Conservation (phyloP, 1,140 invertebrate species). For the Lutraria rhynchaena region DNA sequence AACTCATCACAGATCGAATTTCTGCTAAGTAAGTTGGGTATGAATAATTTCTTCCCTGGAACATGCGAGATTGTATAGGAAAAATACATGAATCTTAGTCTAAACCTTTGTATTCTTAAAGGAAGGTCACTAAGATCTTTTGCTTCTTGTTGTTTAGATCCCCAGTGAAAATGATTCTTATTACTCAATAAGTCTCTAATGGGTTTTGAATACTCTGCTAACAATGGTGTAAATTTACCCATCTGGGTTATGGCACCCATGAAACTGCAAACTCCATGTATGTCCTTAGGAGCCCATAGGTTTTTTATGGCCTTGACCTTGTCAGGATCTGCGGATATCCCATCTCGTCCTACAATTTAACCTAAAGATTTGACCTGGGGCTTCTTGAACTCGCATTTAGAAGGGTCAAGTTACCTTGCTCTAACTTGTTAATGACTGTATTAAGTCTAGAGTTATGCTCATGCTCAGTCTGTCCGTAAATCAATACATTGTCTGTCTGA, state of each 20-base stretch:
- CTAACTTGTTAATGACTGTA: no score
- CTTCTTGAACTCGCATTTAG: slow-evolving; percentile 2
- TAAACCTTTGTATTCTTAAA: no score
- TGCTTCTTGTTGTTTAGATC: no score
- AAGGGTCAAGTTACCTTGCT: no score
- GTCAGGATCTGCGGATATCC: not conserved
- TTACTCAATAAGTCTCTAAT: not conserved
- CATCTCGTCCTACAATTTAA: not conserved
- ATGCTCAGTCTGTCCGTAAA: slow-evolving; percentile 4
- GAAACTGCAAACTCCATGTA: not conserved
- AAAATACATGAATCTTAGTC: no score
- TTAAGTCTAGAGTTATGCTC: slow-evolving; percentile 52
- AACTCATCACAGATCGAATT: no score
- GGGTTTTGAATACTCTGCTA: not conserved
- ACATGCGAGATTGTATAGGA: no score
- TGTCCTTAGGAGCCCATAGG: not conserved
- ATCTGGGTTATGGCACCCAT: not conserved
- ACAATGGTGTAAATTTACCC: not conserved
- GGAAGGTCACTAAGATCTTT: no score
- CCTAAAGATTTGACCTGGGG: not conserved
- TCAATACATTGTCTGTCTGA: slow-evolving; percentile 46
- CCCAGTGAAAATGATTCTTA: no score
- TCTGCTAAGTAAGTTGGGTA: no score
- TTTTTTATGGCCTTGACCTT: not conserved
- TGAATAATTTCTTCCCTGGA: no score